A percentile compares a stretch with the other conserved stretches of the same genome.
These are phyloP conservation scores for Lasioglossum pauxillum DNA, from an alignment of 2,888 invertebrate genomes.

Conservation along the genomic window DNA sequence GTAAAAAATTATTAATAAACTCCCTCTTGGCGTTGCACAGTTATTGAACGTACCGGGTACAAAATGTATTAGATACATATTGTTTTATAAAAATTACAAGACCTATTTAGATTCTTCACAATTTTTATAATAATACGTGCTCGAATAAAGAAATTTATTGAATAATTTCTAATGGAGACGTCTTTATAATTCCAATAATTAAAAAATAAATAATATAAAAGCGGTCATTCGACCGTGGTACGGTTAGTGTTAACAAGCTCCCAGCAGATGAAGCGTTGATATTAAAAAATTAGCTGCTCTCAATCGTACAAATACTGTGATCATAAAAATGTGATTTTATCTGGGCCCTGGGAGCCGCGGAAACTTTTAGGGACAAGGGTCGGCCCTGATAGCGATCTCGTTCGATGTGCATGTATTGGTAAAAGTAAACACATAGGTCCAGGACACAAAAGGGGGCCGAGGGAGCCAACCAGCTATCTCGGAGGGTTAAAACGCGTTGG, in stretches of 20 bases:
- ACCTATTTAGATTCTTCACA: too few species aligned
- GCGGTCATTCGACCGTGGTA: too few species aligned
- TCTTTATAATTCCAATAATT: too few species aligned
- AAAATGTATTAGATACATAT: too few species aligned
- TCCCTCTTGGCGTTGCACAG: not conserved
- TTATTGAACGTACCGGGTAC: not conserved
- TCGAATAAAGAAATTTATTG: too few species aligned
- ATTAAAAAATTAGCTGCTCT: not conserved
- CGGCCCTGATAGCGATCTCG: slow-evolving; percentile 49
- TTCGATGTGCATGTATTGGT: slow-evolving; percentile 34
- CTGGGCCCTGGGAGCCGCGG: not conserved
- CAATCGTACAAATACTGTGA: not conserved
- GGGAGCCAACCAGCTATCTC: slow-evolving; percentile 34
- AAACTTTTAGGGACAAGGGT: slow-evolving; percentile 22
- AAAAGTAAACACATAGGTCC: slow-evolving; percentile 45
- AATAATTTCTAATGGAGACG: too few species aligned
- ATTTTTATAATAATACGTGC: too few species aligned
- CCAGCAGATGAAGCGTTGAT: not conserved
- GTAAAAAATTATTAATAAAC: too few species aligned
- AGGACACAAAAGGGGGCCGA: slow-evolving; percentile 49
- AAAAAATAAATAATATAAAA: too few species aligned
- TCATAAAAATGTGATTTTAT: not conserved
- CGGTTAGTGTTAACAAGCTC: not conserved
- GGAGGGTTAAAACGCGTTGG: slow-evolving; percentile 43
- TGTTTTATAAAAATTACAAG: too few species aligned